These are phyloP conservation scores for Acanthosoma haemorrhoidale DNA, from an alignment of 2,888 invertebrate genomes.

Conservation along the genomic window DNA sequence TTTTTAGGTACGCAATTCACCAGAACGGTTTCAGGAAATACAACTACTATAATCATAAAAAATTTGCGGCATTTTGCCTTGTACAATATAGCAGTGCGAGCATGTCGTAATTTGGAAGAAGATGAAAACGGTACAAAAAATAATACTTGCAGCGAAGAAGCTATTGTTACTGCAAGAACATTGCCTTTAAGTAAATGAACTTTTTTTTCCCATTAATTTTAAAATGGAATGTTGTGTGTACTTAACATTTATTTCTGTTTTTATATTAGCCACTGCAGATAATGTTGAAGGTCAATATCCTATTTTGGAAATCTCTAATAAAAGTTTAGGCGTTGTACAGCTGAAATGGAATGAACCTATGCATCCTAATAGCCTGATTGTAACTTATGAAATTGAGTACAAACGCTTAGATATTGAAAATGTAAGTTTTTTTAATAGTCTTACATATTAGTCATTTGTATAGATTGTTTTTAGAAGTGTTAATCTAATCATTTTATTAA, in stretches of 20 bases:
- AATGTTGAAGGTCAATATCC: slow-evolving; percentile 52
- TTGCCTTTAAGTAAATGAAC: slow-evolving; percentile 46
- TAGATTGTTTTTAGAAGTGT: background rate
- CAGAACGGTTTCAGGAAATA: slow-evolving; percentile 13
- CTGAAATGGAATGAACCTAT: slow-evolving; percentile 75
- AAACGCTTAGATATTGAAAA: slow-evolving; percentile 61
- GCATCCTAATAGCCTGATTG: slow-evolving; percentile 81
- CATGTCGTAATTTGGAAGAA: slow-evolving; percentile 59
- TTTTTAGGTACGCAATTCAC: slow-evolving; percentile 23
- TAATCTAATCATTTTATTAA: too few relatives aligned
- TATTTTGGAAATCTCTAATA: slow-evolving; percentile 43
- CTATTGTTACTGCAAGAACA: slow-evolving; percentile 51
- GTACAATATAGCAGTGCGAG: slow-evolving; percentile 69
- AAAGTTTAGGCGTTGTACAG: slow-evolving; percentile 36
- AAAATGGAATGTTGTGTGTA: slow-evolving; percentile 13
- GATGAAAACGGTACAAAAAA: slow-evolving; percentile 43
- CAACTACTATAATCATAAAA: slow-evolving; percentile 50
- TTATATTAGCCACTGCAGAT: slow-evolving; percentile 60
- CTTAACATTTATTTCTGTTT: background rate
- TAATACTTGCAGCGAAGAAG: slow-evolving; percentile 54
- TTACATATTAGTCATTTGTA: background rate
- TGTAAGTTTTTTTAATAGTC: slow-evolving; percentile 49
- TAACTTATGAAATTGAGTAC: slow-evolving; percentile 77
- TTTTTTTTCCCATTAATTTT: background rate
- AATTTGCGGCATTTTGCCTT: slow-evolving; percentile 70